Conservation (phyloP, 1,140 invertebrate genomes). For the Limonius californicus region DNA sequence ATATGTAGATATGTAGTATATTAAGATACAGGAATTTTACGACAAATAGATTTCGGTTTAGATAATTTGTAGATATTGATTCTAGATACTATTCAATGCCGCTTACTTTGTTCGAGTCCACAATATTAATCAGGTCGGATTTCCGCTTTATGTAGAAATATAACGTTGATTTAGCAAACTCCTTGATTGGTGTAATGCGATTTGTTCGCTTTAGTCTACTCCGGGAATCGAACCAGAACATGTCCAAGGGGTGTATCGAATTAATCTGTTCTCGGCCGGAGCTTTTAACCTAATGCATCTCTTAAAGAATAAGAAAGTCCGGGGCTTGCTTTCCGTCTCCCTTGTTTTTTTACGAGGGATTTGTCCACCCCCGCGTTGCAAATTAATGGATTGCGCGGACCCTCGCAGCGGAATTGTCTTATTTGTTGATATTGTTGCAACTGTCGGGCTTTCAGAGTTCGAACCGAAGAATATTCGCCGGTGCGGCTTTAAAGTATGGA, state of each 20-base stretch:
- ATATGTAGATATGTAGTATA: no score
- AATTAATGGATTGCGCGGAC: background rate
- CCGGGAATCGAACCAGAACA: constrained; percentile 21
- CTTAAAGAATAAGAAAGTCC: constrained; percentile 20
- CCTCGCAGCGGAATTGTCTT: no score
- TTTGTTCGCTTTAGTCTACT: background rate
- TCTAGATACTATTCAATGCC: no score
- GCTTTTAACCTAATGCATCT: constrained; percentile 31
- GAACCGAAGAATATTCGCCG: no score
- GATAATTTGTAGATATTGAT: no score
- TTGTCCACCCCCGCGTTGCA: background rate
- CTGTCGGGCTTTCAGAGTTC: no score
- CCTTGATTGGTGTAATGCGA: background rate
- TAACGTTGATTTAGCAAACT: background rate
- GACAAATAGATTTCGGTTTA: no score
- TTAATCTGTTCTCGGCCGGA: constrained; percentile 30
- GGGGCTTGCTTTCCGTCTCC: background rate
- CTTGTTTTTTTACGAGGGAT: background rate
- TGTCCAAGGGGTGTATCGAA: constrained; percentile 31
- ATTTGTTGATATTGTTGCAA: no score
- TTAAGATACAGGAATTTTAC: no score
- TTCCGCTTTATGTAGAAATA: background rate
- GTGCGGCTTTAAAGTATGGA: no score
- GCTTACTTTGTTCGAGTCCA: background rate
- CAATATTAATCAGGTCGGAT: background rate